These are phyloP conservation scores for Ectropis grisescens DNA, from an alignment of 1,140 invertebrate genomes.

Conservation along the genomic window DNA sequence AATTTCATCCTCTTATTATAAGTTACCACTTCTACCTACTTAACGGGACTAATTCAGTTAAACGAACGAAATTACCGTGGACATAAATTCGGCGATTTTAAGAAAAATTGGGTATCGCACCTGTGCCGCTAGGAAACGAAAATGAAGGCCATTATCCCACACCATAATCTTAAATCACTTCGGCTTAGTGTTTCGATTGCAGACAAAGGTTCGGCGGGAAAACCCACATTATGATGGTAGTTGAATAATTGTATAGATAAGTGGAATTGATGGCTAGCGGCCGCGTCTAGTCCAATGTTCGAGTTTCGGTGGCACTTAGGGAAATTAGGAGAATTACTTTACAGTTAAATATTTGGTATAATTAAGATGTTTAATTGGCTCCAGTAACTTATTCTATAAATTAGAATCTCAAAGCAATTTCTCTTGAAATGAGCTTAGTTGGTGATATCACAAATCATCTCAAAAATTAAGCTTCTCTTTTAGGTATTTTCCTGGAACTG, in stretches of 20 bases:
- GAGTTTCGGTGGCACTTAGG: too few species aligned
- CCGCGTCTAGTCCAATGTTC: not conserved
- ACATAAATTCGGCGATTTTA: constrained; percentile 35
- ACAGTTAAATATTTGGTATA: too few species aligned
- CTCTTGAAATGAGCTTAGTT: too few species aligned
- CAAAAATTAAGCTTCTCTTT: too few species aligned
- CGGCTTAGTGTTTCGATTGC: constrained; percentile 59
- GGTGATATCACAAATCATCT: too few species aligned
- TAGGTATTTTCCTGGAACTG: too few species aligned
- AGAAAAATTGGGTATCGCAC: constrained; percentile 37
- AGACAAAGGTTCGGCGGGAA: constrained; percentile 53
- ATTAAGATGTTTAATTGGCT: too few species aligned
- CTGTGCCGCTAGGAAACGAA: constrained; percentile 37
- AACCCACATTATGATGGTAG: constrained; percentile 58
- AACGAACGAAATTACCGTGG: constrained; percentile 19
- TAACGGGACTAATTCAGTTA: constrained; percentile 15
- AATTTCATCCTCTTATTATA: too few species aligned
- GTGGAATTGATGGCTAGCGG: constrained; percentile 35
- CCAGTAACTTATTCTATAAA: too few species aligned
- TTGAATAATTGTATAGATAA: constrained; percentile 63
- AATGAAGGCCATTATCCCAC: constrained; percentile 55
- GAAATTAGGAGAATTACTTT: too few species aligned
- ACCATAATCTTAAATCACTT: constrained; percentile 65
- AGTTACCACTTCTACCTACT: too few species aligned
- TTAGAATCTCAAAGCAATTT: too few species aligned